phyloP scores from a whole-genome alignment of 2,113 vertebrate species.

The Centropus bengalensis region DNA sequence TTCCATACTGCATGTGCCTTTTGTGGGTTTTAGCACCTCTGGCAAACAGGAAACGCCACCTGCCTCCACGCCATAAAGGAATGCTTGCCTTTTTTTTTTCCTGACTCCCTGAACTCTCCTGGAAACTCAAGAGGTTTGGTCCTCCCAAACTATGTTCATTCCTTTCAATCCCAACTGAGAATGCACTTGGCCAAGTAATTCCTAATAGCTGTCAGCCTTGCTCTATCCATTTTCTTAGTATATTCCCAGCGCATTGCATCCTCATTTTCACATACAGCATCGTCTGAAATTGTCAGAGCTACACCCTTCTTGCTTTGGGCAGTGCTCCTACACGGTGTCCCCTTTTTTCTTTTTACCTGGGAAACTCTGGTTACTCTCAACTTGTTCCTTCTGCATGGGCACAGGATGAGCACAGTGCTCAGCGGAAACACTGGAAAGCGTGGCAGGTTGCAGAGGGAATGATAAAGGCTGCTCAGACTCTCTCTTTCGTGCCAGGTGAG shows the following conservation, averaged over 20 bases:
- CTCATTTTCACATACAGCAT: not conserved
- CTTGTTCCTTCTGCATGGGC: not conserved
- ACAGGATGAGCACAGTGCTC: not conserved
- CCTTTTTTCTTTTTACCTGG: not conserved
- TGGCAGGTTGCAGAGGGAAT: not conserved
- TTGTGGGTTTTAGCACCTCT: not conserved
- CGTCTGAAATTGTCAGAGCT: not conserved
- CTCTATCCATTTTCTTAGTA: not conserved
- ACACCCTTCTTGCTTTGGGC: not conserved
- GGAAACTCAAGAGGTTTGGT: not conserved
- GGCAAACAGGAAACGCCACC: not conserved
- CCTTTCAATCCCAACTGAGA: not conserved
- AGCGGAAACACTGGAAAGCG: rapidly evolving
- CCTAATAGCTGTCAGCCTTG: not conserved
- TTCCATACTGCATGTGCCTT: not conserved
- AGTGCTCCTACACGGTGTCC: not conserved
- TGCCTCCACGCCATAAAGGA: not conserved
- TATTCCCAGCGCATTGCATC: not conserved
- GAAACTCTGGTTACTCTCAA: not conserved
- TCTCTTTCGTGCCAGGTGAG: not conserved
- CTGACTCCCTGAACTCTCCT: not conserved
- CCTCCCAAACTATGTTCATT: not conserved
- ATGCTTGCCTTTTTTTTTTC: not conserved
- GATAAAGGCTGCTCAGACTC: not conserved
- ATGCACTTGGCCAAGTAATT: not conserved